These are phyloP conservation scores for Sphyrna mokarran DNA, from an alignment of 2,113 vertebrate genomes.

Conservation along the genomic window DNA sequence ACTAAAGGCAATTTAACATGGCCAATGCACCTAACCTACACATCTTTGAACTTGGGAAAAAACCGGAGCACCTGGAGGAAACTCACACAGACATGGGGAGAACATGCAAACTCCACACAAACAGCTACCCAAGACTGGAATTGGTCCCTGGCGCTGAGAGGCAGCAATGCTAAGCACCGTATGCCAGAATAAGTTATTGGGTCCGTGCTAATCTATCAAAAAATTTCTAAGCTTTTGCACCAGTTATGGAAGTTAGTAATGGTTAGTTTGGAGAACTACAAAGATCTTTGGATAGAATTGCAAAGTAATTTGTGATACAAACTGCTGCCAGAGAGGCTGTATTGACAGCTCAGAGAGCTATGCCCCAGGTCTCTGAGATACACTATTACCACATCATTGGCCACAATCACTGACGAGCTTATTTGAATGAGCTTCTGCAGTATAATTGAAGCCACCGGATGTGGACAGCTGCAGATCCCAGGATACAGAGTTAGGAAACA, in stretches of 20 bases:
- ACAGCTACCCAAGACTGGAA: too few relatives aligned
- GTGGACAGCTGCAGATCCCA: not conserved
- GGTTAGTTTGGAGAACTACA: not conserved
- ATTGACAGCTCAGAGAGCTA: not conserved
- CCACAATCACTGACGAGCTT: not conserved
- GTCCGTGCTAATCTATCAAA: not conserved
- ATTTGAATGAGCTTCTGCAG: not conserved
- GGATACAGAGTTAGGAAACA: not conserved
- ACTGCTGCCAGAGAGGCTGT: not conserved
- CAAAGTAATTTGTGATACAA: not conserved
- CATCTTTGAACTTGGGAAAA: too few relatives aligned
- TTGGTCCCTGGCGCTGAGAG: too few relatives aligned
- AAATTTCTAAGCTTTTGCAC: not conserved
- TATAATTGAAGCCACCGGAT: not conserved
- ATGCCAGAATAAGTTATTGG: not conserved
- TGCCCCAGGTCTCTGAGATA: not conserved
- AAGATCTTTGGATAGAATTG: not conserved
- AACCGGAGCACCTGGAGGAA: too few relatives aligned
- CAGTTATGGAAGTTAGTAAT: not conserved
- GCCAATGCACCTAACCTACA: too few relatives aligned
- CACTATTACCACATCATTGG: not conserved
- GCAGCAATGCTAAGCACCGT: too few relatives aligned
- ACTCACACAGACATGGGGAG: too few relatives aligned
- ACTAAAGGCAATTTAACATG: too few relatives aligned
- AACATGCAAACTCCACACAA: too few relatives aligned